A percentile compares a stretch with the other conserved stretches of the same genome.
phyloP scores from a whole-genome alignment of 2,888 invertebrate species.

The Thera obeliscata region DNA sequence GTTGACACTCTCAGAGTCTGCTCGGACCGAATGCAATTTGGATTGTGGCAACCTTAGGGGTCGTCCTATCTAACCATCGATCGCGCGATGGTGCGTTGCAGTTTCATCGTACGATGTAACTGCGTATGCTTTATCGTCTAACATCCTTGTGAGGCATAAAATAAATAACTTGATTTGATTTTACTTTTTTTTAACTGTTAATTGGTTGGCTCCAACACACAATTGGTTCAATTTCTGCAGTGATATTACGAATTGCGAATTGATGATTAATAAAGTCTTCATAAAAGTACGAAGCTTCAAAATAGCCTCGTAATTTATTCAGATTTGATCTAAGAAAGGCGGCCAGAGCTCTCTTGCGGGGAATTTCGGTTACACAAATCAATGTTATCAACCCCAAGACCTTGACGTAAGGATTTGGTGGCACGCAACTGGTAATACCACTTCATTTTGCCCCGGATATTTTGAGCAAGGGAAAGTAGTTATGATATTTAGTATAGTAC shows the following conservation, averaged over 20 bases:
- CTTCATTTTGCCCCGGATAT: constrained; percentile 25
- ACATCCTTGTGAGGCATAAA: too few species aligned
- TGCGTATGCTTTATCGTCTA: too few species aligned
- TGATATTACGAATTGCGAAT: neutral
- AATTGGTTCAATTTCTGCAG: neutral
- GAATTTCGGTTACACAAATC: constrained; percentile 52
- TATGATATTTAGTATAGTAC: constrained; percentile 26
- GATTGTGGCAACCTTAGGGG: too few species aligned
- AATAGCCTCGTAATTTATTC: constrained; percentile 18
- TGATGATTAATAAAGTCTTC: neutral
- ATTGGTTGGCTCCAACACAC: too few species aligned
- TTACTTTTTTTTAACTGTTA: too few species aligned
- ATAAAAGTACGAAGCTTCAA: constrained; percentile 10
- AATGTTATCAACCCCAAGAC: constrained; percentile 58
- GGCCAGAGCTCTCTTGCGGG: constrained; percentile 39
- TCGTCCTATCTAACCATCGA: too few species aligned
- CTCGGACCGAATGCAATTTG: too few species aligned
- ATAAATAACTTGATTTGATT: too few species aligned
- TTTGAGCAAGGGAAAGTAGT: constrained; percentile 25
- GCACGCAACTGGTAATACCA: constrained; percentile 57
- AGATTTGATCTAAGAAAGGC: constrained; percentile 25
- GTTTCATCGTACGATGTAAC: too few species aligned
- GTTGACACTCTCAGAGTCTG: too few species aligned
- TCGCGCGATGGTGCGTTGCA: too few species aligned
- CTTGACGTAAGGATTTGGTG: constrained; percentile 52